These are phyloP conservation scores for Plecotus auritus DNA, from an alignment of 2,113 vertebrate genomes.

Conservation along the genomic window DNA sequence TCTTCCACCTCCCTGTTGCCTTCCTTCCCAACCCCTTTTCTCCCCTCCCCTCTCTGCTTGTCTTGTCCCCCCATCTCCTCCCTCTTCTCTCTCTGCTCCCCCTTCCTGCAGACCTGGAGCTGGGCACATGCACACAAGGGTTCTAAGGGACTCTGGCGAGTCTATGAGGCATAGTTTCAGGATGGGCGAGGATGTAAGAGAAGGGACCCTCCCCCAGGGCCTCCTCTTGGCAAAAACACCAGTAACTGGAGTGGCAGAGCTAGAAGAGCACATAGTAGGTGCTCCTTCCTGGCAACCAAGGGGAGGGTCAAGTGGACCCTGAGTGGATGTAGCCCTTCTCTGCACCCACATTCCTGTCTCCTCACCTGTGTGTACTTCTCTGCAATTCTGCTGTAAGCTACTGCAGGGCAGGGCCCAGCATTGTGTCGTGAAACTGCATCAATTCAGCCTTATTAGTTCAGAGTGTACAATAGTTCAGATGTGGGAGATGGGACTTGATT, in stretches of 20 bases:
- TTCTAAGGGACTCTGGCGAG: background rate
- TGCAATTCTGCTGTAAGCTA: too few species aligned
- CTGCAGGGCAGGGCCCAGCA: background rate
- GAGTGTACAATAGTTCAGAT: accelerated
- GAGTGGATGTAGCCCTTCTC: background rate
- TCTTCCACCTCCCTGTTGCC: background rate
- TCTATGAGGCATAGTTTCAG: background rate
- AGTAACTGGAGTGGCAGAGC: background rate
- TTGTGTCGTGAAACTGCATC: accelerated
- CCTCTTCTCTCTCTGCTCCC: background rate
- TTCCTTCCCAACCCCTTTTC: background rate
- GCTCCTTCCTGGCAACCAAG: background rate
- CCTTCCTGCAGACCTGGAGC: background rate
- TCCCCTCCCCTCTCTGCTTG: background rate
- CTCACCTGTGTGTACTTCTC: background rate
- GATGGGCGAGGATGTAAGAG: background rate
- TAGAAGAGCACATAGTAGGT: background rate
- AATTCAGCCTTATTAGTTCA: background rate
- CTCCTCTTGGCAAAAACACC: background rate
- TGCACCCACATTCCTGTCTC: background rate
- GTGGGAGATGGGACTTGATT: too few species aligned
- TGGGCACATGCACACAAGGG: background rate
- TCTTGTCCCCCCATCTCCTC: background rate
- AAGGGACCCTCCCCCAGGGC: background rate
- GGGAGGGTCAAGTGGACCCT: background rate